phyloP scores from a whole-genome alignment of 1,140 invertebrate genomes.

The Colletes latitarsis region DNA sequence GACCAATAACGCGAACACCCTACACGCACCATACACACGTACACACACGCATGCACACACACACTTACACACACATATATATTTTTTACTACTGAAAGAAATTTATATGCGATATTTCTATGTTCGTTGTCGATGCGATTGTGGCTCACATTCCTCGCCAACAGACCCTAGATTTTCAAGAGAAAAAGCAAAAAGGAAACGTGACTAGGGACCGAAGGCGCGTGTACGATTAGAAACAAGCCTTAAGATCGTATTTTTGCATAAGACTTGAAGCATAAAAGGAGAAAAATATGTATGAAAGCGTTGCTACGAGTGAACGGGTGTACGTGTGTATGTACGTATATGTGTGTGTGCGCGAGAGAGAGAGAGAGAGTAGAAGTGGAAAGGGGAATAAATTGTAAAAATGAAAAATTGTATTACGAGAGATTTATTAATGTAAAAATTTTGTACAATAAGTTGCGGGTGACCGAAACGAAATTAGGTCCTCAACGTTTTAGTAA shows the following conservation, averaged over 20 bases:
- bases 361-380: not conserved
- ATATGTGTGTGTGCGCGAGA: not conserved
- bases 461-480: slow-evolving; percentile 32
- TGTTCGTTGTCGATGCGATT: slow-evolving; percentile 75
- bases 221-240: slow-evolving; percentile 33
- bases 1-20: too few species aligned
- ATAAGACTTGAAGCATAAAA: slow-evolving; percentile 46
- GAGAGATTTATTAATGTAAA: slow-evolving; percentile 46
- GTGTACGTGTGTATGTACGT: slow-evolving; percentile 48
- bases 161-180: slow-evolving; percentile 21
- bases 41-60: too few species aligned
- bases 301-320: slow-evolving; percentile 22
- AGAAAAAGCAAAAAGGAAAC: slow-evolving; percentile 5
- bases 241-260: slow-evolving; percentile 53
- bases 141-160: slow-evolving; percentile 80
- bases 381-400: not conserved
- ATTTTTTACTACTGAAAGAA: slow-evolving; percentile 79
- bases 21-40: too few species aligned
- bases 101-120: slow-evolving; percentile 81
- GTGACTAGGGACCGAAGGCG: slow-evolving; percentile 34
- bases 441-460: slow-evolving; percentile 43
- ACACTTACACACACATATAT: slow-evolving; percentile 61
- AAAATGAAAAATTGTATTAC: slow-evolving; percentile 33
- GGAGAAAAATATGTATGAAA: slow-evolving; percentile 23
- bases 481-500: too few species aligned